Conservation (phyloP, 2,797 vertebrate species). For the Lophotriccus pileatus region DNA sequence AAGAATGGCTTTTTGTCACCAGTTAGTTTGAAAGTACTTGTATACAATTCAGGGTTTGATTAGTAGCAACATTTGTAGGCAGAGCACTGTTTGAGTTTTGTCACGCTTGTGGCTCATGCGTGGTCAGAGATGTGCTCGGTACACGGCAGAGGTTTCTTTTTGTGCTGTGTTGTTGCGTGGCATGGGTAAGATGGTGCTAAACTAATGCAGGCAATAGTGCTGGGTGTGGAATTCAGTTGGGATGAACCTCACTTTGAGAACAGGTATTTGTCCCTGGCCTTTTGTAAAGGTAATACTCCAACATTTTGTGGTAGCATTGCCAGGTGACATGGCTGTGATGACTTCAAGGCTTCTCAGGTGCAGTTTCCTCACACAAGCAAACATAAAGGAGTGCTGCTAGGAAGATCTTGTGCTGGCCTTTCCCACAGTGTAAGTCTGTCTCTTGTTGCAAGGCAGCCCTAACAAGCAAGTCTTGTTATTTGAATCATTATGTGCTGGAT, state of each 20-base stretch:
- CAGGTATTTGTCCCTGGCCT: background rate
- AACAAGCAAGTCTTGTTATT: background rate
- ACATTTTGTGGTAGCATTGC: background rate
- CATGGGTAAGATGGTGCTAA: background rate
- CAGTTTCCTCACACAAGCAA: background rate
- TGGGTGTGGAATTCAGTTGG: background rate
- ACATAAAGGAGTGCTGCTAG: background rate
- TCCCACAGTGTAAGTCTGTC: background rate
- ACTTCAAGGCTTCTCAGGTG: background rate
- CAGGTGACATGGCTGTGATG: background rate
- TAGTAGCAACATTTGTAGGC: background rate
- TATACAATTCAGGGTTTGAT: background rate
- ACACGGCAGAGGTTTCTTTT: background rate
- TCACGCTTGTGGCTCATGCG: background rate
- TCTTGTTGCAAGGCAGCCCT: background rate
- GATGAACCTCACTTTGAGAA: background rate
- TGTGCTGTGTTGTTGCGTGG: fast-evolving
- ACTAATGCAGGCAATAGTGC: background rate
- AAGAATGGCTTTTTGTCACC: background rate
- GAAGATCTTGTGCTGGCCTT: background rate
- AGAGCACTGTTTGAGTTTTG: background rate
- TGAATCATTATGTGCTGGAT: background rate
- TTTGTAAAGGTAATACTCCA: background rate
- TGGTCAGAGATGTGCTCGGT: background rate
- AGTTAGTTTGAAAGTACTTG: background rate